phyloP scores from a whole-genome alignment of 2,888 invertebrate genomes.

The Pollenia angustigena region DNA sequence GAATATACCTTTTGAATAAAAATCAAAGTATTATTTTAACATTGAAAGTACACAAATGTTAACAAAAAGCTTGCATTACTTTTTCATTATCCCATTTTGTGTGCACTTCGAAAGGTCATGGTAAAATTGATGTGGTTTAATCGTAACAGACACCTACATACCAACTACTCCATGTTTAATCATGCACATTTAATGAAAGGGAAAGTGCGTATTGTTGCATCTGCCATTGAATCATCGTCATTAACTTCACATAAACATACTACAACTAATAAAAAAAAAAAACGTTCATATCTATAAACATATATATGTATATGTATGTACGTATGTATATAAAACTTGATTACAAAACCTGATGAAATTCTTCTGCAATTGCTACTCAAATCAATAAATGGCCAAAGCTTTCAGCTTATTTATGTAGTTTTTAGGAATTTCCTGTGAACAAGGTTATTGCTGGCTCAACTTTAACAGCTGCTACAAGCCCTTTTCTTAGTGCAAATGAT shows the following conservation, averaged over 20 bases:
- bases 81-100: background rate
- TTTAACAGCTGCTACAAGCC: constrained; percentile 42
- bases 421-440: constrained; percentile 39
- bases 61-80: too few relatives aligned
- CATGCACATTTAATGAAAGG: constrained; percentile 35
- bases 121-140: constrained; percentile 18
- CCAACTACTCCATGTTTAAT: background rate
- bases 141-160: background rate
- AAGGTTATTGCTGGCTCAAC: constrained; percentile 31
- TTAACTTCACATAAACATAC: background rate
- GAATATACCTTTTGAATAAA: too few relatives aligned
- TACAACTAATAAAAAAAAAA: constrained; percentile 1
- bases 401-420: background rate
- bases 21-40: too few relatives aligned
- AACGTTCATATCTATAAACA: background rate
- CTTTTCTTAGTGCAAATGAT: constrained; percentile 5
- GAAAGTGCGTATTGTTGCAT: constrained; percentile 63
- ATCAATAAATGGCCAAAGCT: background rate
- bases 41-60: too few relatives aligned
- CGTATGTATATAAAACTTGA: background rate
- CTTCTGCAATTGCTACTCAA: constrained; percentile 1
- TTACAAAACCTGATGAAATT: constrained; percentile 29
- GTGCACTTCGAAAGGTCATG: constrained; percentile 65
- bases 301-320: too few relatives aligned
- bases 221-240: constrained; percentile 59